Evolutionary conservation across 2,888 invertebrate genomes (phyloP).

Genomic region (Tiliacea aurago): DNA sequence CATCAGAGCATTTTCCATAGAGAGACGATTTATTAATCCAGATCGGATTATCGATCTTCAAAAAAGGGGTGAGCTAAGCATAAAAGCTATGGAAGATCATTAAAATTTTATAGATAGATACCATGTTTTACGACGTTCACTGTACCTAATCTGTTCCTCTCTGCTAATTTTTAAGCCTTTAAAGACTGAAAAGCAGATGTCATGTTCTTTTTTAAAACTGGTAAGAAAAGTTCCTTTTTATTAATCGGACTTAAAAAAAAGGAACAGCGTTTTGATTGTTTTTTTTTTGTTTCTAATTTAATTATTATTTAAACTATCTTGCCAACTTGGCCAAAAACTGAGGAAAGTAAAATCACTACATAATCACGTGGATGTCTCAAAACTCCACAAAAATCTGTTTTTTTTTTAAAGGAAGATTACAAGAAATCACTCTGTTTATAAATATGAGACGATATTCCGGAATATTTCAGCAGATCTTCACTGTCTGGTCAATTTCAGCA

Average conservation of each 20-base stretch:
- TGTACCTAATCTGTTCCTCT: slow-evolving; percentile 30
- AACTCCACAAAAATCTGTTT: neutral
- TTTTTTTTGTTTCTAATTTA: no score
- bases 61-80: neutral
- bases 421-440: neutral
- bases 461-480: slow-evolving; percentile 20
- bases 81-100: slow-evolving; percentile 3
- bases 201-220: neutral
- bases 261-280: no score
- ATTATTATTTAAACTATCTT: neutral
- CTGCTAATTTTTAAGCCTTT: slow-evolving; percentile 30
- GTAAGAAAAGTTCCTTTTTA: no score
- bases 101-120: neutral
- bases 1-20: no score
- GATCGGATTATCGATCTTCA: neutral
- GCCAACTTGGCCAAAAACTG: neutral
- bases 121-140: slow-evolving; percentile 26
- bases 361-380: neutral
- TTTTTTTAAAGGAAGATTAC: neutral
- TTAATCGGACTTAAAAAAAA: no score
- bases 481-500: slow-evolving; percentile 34
- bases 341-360: neutral
- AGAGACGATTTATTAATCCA: no score
- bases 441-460: slow-evolving; percentile 1
- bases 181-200: slow-evolving; percentile 14